These are phyloP conservation scores for Temnothorax longispinosus DNA, from an alignment of 1,140 invertebrate genomes.

Conservation along the genomic window DNA sequence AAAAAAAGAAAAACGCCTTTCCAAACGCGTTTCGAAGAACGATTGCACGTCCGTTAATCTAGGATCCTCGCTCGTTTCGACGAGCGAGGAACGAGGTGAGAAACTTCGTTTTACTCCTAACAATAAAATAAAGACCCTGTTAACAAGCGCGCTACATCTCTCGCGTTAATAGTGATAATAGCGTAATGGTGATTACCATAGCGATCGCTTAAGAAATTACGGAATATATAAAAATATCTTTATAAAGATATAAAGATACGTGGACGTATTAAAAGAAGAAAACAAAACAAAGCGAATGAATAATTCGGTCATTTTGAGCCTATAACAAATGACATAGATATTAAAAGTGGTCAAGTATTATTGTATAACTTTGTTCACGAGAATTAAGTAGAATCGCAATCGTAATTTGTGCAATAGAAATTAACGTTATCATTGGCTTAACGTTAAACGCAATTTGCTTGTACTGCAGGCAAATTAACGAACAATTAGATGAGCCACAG, in stretches of 20 bases:
- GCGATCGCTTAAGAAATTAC: conserved; percentile 6
- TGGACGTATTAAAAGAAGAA: conserved; percentile 5
- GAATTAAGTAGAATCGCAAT: conserved; percentile 43
- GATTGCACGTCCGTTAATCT: background rate
- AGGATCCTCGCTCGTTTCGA: background rate
- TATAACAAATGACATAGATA: background rate
- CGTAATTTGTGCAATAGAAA: conserved; percentile 52
- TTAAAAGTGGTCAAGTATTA: background rate
- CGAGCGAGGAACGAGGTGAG: background rate
- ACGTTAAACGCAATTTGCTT: background rate
- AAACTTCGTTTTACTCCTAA: conserved; percentile 34
- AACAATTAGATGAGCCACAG: conserved; percentile 8
- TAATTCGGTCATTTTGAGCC: background rate
- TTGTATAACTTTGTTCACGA: conserved; percentile 41
- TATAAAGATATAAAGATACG: background rate
- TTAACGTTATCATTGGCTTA: background rate
- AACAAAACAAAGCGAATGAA: background rate
- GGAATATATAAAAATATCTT: conserved; percentile 26
- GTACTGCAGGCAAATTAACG: background rate
- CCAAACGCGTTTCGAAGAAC: background rate
- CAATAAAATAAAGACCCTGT: conserved; percentile 37
- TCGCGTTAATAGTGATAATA: background rate
- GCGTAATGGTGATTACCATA: background rate
- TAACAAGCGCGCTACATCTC: conserved; percentile 6
- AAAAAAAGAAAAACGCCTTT: background rate